Base-by-base conservation (phyloP, 2,888 invertebrate genomes). In the Drosophila longiperda region DNA sequence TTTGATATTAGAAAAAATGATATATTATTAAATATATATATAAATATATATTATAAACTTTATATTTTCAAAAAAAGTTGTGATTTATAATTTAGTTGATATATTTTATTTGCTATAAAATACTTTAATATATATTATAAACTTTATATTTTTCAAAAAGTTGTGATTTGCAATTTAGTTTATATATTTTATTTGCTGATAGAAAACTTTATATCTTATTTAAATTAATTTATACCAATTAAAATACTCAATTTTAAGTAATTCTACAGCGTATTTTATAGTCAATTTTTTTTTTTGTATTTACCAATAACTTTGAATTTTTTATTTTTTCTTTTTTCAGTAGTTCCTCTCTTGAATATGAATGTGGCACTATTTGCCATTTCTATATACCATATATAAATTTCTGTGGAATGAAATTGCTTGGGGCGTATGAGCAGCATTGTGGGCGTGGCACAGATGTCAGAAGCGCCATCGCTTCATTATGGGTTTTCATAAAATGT, bases 401-500 rank as follows among this genome's bases (percentile, higher is more conserved):
- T 15, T 8, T 26, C n/a, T 32, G 3, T 62, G 40, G 32, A 34
- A 32, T 40, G 72, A 78, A 87, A 78, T 74, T 66, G 64, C 58
- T 82, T 62, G 45, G 32, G 40, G 12, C 17, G 29, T 15, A 5
- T 11, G 17, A 11, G 23, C n/a, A 29, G 12, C 45, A 20, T 20
- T 20, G 12, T 20, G 45, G 68, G 63, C 54, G 38, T 67, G 66
- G 40, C 48, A 42, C 15, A 42, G 20, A 29, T n/a, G 2, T 12
- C n/a, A 54, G 3, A 36, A 45, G 38, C 11, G 52, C 34, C 48
- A 36, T 26, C 20, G 15, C n/a, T 23, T 23, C 33, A 40, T 66
- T 68, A 73, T 65, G 66, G 61, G 34, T 83, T 85, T 86, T 82
- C 67, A 75, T 83, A 86, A 82, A 69, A 69, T 34, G 11, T 34